Base-by-base conservation (phyloP, 1,140 invertebrate genomes). In the Pseudomyrmex sp. region DNA sequence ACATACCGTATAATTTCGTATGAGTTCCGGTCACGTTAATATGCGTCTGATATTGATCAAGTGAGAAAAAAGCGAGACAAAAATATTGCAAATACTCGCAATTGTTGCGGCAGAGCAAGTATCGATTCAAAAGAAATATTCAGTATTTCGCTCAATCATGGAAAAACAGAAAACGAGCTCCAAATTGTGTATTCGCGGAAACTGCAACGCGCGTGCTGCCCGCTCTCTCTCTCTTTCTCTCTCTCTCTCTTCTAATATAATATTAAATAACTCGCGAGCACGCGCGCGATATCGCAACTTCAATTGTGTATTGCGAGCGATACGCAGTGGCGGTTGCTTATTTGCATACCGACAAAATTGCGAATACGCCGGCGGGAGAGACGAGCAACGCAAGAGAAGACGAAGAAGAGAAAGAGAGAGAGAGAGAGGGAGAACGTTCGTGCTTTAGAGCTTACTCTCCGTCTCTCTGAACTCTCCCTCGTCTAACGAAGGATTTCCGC, bases 211-310 rank as follows among this genome's bases (percentile, higher is more conserved):
- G 20, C 50, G 23, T 50, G 68, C 12, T 35, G 68, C 23, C 35
- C 35, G 35, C 0, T 35, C 26, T 5, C 26, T 26, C 2, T 26
- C 2, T 26, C 26, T 26, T 3, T 35, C 35, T 35, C 3, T 35
- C 26, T 35, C 26, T 35, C 35, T 35, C 50, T 59, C 3, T 12
- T 26, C 56, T 58, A 26, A 70, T 72, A 59, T 61, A 70, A 80
- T 70, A 80, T 80, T 80, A 80, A 80, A 80, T 80, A 80, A 80
- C 66, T 70, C 54, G 54, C 52, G n/a, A 48, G 65, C 20, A 35
- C 12, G 26, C n/a, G 8, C 50, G 20, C 13, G 54, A 59, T 61
- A 80, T 70, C 54, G 44, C 52, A 62, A 58, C 48, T 76, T 76
- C 61, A 52, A 76, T 80, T 80, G 46, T 72, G 44, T 15, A 72